Conservation (phyloP, 2,888 invertebrate genomes). For the Graphium colonna region DNA sequence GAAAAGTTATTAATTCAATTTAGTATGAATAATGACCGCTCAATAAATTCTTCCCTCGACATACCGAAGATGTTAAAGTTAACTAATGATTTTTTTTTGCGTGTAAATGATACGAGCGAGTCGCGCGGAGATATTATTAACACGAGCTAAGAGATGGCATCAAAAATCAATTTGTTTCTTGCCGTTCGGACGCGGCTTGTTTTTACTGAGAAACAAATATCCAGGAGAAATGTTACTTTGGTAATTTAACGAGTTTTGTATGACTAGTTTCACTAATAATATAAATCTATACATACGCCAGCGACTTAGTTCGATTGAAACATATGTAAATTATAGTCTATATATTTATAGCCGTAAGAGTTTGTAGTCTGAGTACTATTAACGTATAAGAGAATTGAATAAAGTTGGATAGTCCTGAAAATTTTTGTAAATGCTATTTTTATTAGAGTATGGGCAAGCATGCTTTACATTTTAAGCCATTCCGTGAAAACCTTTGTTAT, state of each 20-base stretch:
- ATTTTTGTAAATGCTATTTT: no score
- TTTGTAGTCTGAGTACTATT: no score
- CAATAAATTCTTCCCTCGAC: slow-evolving; percentile 40
- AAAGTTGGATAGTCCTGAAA: no score
- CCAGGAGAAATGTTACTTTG: slow-evolving; percentile 42
- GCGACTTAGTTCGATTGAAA: no score
- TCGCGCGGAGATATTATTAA: slow-evolving; percentile 48
- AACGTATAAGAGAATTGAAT: no score
- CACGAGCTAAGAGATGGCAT: slow-evolving; percentile 49
- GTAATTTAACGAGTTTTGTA: slow-evolving; percentile 39
- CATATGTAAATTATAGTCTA: no score
- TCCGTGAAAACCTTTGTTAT: no score
- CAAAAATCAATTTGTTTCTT: slow-evolving; percentile 70
- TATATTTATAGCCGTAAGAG: no score
- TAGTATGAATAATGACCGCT: slow-evolving; percentile 28
- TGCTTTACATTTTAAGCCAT: no score
- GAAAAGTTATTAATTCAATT: slow-evolving; percentile 40
- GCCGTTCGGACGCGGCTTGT: slow-evolving; percentile 38
- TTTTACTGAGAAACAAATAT: slow-evolving; percentile 47
- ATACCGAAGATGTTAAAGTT: slow-evolving; percentile 40
- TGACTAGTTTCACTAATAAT: no score
- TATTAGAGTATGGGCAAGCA: no score
- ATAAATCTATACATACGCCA: no score
- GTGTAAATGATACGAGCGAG: slow-evolving; percentile 39
- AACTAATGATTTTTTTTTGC: slow-evolving; percentile 46